Evolutionary conservation across 2,797 vertebrate genomes (phyloP).

Genomic region (Phaenicophaeus curvirostris): DNA sequence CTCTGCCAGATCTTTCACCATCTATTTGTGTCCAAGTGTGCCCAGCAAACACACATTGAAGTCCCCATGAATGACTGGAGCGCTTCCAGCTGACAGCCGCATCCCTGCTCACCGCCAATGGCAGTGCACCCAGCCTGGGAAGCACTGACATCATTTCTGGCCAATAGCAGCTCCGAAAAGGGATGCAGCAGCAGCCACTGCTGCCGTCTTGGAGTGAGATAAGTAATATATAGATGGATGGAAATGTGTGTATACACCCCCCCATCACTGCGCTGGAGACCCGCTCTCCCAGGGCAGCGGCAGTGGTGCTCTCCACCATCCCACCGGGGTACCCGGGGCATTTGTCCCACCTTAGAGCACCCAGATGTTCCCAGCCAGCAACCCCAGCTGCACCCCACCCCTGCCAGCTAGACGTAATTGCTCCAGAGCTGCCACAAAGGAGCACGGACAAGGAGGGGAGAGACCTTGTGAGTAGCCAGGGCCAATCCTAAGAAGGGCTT

Average conservation of each 20-base stretch:
- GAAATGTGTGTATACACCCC: slow-evolving; percentile 33
- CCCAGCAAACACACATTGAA: slow-evolving; percentile 64
- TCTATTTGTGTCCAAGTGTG: slow-evolving; percentile 54
- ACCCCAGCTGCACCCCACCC: slow-evolving; percentile 42
- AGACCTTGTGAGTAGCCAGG: neutral
- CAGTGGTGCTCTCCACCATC: neutral
- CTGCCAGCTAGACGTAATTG: neutral
- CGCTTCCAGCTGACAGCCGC: slow-evolving; percentile 85
- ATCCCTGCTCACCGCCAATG: slow-evolving; percentile 86
- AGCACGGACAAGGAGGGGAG: neutral
- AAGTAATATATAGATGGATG: slow-evolving; percentile 66
- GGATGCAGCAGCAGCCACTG: slow-evolving; percentile 80
- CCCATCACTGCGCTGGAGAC: neutral
- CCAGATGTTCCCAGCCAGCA: neutral
- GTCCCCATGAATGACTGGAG: slow-evolving; percentile 91
- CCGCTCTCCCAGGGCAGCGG: neutral
- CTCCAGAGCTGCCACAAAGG: slow-evolving; percentile 48
- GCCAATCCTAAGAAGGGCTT: neutral
- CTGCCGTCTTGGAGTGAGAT: slow-evolving; percentile 71
- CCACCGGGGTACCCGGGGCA: neutral
- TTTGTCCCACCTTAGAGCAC: neutral
- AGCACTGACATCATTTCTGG: slow-evolving; percentile 94
- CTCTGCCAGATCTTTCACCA: slow-evolving; percentile 30
- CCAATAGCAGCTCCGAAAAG: slow-evolving; percentile 87
- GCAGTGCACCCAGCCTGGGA: slow-evolving; percentile 78